Conservation (phyloP, 2,113 vertebrate genomes). For the Paralichthys olivaceus region DNA sequence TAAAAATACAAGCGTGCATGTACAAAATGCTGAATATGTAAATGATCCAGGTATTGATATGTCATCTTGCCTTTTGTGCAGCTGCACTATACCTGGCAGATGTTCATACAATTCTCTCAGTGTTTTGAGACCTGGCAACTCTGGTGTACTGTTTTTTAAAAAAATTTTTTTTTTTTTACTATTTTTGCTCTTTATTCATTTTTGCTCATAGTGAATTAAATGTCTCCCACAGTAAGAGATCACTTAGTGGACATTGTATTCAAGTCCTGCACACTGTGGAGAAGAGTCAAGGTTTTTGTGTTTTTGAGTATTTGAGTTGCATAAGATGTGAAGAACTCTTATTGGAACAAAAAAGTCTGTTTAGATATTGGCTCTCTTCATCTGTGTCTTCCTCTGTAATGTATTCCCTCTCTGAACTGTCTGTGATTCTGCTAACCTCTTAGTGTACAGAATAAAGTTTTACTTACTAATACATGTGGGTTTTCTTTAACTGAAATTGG, state of each 20-base stretch:
- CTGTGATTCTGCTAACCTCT: constrained; percentile 59
- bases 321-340: constrained; percentile 23
- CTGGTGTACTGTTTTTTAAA: background rate
- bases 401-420: constrained; percentile 24
- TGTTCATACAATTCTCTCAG: background rate
- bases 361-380: constrained; percentile 14
- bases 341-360: constrained; percentile 9
- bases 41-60: constrained; percentile 11
- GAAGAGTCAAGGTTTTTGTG: constrained; percentile 14
- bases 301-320: background rate
- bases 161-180: too few relatives aligned
- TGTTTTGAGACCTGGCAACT: background rate
- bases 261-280: constrained; percentile 4
- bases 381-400: constrained; percentile 36
- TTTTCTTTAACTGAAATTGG: background rate
- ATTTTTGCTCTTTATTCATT: background rate
- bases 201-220: constrained; percentile 8
- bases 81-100: constrained; percentile 2
- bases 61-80: constrained; percentile 4
- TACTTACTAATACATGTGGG: constrained; percentile 53
- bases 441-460: constrained; percentile 79
- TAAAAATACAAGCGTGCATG: background rate
- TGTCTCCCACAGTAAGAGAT: constrained; percentile 9
- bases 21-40: constrained; percentile 8
- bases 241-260: constrained; percentile 6